A percentile compares a stretch with the other conserved stretches of the same genome.
Conservation (phyloP, 2,797 vertebrate genomes). For the Falco berigora region DNA sequence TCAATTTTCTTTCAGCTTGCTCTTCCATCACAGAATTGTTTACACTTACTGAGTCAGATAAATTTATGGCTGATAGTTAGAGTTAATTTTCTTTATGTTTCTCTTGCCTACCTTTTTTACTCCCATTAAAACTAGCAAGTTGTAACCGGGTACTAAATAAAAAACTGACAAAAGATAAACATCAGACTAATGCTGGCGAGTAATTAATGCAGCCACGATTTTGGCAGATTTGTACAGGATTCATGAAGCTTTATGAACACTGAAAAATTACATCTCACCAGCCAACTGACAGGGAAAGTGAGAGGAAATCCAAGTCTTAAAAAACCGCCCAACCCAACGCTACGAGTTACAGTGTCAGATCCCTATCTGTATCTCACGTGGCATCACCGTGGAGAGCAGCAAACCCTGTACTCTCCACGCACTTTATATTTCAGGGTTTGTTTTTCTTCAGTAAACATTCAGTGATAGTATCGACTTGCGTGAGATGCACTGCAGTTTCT, state of each 20-base stretch:
- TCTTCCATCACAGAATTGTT: background rate
- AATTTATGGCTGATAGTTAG: slow-evolving; percentile 18
- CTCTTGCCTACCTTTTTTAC: background rate
- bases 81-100: slow-evolving; percentile 26
- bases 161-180: background rate
- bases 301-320: background rate
- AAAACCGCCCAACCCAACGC: background rate
- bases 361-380: background rate
- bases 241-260: background rate
- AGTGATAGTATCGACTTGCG: background rate
- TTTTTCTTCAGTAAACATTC: background rate
- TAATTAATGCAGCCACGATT: background rate
- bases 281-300: background rate
- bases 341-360: background rate
- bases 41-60: background rate
- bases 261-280: background rate
- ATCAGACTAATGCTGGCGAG: background rate
- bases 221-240: background rate
- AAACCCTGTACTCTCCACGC: background rate
- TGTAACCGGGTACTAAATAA: background rate
- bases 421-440: background rate
- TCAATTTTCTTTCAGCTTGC: background rate
- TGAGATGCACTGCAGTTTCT: background rate
- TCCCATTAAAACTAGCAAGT: background rate
- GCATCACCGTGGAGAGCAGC: background rate